Evolutionary conservation across 1,140 invertebrate species (phyloP), one percentile per base, ranked within the genome.

Genomic region (Dufourea novaeangliae): DNA sequence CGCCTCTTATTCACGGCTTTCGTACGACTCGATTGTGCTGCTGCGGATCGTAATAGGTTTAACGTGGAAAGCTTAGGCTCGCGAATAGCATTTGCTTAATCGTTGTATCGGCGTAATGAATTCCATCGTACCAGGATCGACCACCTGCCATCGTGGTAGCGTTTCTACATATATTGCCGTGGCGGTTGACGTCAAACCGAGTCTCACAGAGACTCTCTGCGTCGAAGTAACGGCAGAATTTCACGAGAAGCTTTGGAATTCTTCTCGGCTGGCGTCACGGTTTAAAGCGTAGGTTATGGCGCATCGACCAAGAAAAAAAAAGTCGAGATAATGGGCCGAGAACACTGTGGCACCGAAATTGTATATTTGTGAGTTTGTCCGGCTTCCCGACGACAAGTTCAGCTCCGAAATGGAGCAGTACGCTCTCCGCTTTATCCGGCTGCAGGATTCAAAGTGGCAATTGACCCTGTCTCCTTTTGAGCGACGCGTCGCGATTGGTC

Each of bases 401-500:
- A 27, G 22, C 11, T 34, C 5, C 0, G 11, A 68, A 39, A 27
- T 27, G 12, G 20, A 29, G 27, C 57, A 22, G 57, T 10, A 1
- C 22, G 25, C 27, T 32, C 27, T 32, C 54, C 34, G 8, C 5
- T 32, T 59, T 17, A 25, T 66, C 63, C 8, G 1, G 0, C 14
- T 25, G 25, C 2, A 46, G n/a, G 27, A 34, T 12, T 20, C 11
- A 3, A n/a, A 17, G 25, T 22, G 6, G 20, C 34, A 39, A 72
- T 52, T 63, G 44, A 73, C 37, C 22, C 27, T 29, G 41, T 25
- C n/a, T 70, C 12, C 11, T 44, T n/a, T 10, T 12, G n/a, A 20
- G n/a, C 64, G 20, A n/a, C 7, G 37, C 37, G 37, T 41, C 25
- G n/a, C 7, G n/a, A 73, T 25, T 64, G 63, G 20, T 57, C 63